Base-by-base conservation (phyloP, 2,888 invertebrate species). In the Caenorhabditis japonica region DNA sequence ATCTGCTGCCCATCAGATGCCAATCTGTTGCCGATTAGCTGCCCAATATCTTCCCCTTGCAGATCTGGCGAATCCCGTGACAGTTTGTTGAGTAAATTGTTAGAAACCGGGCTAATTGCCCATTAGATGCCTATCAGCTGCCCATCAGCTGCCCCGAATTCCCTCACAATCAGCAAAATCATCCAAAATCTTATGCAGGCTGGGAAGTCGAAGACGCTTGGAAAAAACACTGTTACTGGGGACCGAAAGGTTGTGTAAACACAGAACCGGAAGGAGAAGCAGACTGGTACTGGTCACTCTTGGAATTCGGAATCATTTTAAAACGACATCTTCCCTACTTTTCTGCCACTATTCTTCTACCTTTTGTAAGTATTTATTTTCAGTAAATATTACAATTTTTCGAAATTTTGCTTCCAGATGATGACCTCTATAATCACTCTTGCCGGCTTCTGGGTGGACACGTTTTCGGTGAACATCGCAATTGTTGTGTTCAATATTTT, bases 231-330 rank as follows among this genome's bases (percentile, higher is more conserved):
- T 86, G 85, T 70, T 84, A 85, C 38, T 86, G 85, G 85, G 86
- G 85, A n/a, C 77, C 77, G 7, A 73, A 60, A 8, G 83, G 82
- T 19, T 84, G 84, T 56, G 77, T 75, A 36, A 76, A 79, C 3
- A 70, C 74, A 2, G 44, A 71, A 19, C 79, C 81, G 4, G 75
- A 77, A 34, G 80, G 77, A 21, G 76, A 73, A 55, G 79, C 80
- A n/a, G 86, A 86, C 47, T 80, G 77, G 59, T 87, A 87, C 59
- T 87, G 87, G 87, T 84, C 84, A 0, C 70, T 87, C 17, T 64
- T 87, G 43, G 87, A 87, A 61, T 87, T 87, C 43, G 85, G 87
- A 25, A 64, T 87, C 10, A 49, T 66, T 17, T 49, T 87, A 19
- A 75, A 81, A 39, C 79, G 87, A 7, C 87, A 87, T 33, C 78